A percentile compares a stretch with the other conserved stretches of the same genome.
phyloP scores from a whole-genome alignment of 2,113 vertebrate genomes.

The Carassius carassius region DNA sequence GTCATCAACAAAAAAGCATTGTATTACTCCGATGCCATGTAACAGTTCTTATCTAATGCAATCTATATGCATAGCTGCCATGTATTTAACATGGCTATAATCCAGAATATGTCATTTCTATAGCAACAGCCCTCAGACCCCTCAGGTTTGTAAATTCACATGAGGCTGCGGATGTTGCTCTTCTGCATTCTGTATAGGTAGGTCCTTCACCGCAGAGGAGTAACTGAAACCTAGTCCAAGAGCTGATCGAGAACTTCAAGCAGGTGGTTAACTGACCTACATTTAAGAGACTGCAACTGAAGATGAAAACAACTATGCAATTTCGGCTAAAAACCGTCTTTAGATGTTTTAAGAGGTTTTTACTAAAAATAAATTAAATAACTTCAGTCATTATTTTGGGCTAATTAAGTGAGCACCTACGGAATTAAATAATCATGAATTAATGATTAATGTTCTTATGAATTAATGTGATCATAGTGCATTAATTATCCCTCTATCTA shows the following conservation, averaged over 20 bases:
- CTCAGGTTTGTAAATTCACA: background rate
- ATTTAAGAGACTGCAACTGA: conserved; percentile 6
- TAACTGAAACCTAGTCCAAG: conserved; percentile 34
- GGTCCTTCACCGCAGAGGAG: conserved; percentile 6
- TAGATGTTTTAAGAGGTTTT: no score
- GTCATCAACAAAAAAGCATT: background rate
- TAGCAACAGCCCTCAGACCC: background rate
- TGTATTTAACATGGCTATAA: background rate
- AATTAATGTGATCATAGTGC: background rate
- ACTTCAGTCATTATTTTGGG: background rate
- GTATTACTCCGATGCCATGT: background rate
- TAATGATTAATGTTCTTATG: background rate
- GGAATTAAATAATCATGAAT: background rate
- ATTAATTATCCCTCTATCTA: background rate
- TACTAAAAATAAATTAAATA: background rate
- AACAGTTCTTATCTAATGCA: background rate
- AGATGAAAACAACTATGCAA: background rate
- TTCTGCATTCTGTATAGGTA: background rate
- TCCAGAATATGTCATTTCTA: background rate
- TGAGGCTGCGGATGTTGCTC: background rate
- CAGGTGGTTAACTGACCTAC: conserved; percentile 40
- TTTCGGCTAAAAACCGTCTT: background rate
- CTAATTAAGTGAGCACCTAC: background rate
- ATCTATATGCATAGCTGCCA: background rate
- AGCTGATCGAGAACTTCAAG: conserved; percentile 18